Evolutionary conservation across 2,113 vertebrate species (phyloP).

Genomic region (Antechinus stuartii): DNA sequence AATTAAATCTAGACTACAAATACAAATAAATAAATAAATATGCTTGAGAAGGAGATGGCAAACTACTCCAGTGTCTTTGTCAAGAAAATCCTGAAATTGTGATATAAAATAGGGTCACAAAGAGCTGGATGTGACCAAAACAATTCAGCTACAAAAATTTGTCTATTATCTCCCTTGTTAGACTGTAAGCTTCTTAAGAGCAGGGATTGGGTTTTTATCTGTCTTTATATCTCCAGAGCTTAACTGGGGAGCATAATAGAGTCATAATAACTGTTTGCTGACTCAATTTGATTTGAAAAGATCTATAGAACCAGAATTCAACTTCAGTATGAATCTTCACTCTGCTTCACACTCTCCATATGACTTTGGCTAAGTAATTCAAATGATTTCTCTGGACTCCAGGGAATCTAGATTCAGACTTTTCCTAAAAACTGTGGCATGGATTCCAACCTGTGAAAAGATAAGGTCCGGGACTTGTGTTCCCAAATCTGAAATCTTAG

Average conservation of each 20-base stretch:
- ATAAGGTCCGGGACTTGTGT: not conserved
- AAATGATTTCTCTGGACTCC: not conserved
- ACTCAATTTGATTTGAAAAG: not conserved
- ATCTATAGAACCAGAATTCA: not conserved
- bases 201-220: not conserved
- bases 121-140: not conserved
- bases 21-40: too few species aligned
- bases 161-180: not conserved
- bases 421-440: not conserved
- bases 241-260: not conserved
- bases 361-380: not conserved
- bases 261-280: not conserved
- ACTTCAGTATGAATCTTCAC: not conserved
- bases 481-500: not conserved
- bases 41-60: too few species aligned
- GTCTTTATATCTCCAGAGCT: not conserved
- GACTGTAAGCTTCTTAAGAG: not conserved
- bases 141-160: not conserved
- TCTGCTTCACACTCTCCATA: not conserved
- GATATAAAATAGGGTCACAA: too few species aligned
- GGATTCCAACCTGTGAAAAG: not conserved
- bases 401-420: not conserved
- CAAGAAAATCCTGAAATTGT: too few species aligned
- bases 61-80: too few species aligned
- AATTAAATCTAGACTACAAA: too few species aligned